These are phyloP conservation scores for Augochlorella aurata DNA, from an alignment of 2,888 invertebrate genomes.

Conservation along the genomic window DNA sequence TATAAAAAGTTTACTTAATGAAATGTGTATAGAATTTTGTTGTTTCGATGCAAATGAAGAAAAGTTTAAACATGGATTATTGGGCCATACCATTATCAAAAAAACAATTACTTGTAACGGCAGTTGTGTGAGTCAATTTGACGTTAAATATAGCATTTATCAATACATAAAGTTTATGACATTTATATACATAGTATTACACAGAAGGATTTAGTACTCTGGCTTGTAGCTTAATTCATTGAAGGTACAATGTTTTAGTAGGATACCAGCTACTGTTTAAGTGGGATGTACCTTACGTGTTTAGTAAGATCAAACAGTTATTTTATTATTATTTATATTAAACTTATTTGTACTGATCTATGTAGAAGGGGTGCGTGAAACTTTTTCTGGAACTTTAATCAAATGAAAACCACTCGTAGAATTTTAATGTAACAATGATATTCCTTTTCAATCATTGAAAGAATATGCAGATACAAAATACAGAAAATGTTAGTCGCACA, in stretches of 20 bases:
- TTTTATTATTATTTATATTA: constrained; percentile 65
- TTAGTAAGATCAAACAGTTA: constrained; percentile 59
- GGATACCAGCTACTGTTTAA: constrained; percentile 70
- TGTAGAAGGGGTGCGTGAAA: constrained; percentile 65
- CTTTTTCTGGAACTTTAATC: constrained; percentile 31
- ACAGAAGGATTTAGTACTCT: constrained; percentile 64
- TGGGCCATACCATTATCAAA: constrained; percentile 45
- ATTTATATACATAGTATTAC: constrained; percentile 68
- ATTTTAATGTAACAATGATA: constrained; percentile 2
- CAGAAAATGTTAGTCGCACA: constrained; percentile 30
- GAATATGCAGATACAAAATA: constrained; percentile 3
- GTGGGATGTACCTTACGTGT: constrained; percentile 59
- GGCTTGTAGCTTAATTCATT: constrained; percentile 60
- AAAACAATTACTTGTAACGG: constrained; percentile 66
- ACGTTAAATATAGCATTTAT: constrained; percentile 56
- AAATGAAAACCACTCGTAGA: neutral
- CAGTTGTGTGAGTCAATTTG: constrained; percentile 65
- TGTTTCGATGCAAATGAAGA: constrained; percentile 38
- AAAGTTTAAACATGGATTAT: constrained; percentile 38
- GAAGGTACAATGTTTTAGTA: constrained; percentile 70
- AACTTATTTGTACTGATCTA: constrained; percentile 74
- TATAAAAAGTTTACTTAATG: constrained; percentile 37
- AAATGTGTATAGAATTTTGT: constrained; percentile 32
- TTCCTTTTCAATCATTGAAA: neutral
- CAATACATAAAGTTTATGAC: constrained; percentile 67